These are phyloP conservation scores for Allobates femoralis DNA, from an alignment of 2,797 vertebrate genomes.

Conservation along the genomic window DNA sequence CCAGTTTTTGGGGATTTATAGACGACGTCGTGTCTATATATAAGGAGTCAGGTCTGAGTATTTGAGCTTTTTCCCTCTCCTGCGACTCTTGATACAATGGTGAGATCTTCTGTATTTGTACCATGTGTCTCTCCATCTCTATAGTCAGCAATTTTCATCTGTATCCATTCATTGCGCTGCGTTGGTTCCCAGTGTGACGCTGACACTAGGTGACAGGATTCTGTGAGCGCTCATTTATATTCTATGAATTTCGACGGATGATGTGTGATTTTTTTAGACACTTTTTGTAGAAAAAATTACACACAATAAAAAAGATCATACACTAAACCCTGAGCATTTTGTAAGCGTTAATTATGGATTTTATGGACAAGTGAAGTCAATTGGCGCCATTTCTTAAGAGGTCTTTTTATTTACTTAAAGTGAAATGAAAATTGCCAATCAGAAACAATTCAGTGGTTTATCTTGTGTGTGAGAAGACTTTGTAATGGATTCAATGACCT, in stretches of 20 bases:
- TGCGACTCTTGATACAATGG: conserved; percentile 2
- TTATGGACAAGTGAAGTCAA: neutral
- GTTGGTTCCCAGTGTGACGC: conserved; percentile 16
- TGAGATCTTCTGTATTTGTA: conserved; percentile 5
- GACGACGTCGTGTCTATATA: neutral
- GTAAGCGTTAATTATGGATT: conserved; percentile 8
- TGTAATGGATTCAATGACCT: neutral
- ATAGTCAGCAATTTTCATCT: conserved; percentile 53
- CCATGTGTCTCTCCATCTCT: neutral
- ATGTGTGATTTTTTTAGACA: conserved; percentile 35
- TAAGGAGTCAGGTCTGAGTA: neutral
- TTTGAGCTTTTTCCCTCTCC: neutral
- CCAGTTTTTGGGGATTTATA: neutral
- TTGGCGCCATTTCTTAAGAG: neutral
- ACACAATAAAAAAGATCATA: conserved; percentile 15
- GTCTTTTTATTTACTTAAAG: neutral
- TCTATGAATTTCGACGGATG: conserved; percentile 11
- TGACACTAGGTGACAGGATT: conserved; percentile 42
- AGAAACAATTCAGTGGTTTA: neutral
- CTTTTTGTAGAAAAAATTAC: conserved; percentile 8
- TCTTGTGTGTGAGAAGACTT: neutral
- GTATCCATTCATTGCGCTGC: conserved; percentile 10
- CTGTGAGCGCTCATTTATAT: conserved; percentile 35
- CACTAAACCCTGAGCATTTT: neutral
- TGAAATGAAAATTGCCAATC: neutral